Conservation (phyloP, 2,113 vertebrate species). For the Mus musculus region DNA sequence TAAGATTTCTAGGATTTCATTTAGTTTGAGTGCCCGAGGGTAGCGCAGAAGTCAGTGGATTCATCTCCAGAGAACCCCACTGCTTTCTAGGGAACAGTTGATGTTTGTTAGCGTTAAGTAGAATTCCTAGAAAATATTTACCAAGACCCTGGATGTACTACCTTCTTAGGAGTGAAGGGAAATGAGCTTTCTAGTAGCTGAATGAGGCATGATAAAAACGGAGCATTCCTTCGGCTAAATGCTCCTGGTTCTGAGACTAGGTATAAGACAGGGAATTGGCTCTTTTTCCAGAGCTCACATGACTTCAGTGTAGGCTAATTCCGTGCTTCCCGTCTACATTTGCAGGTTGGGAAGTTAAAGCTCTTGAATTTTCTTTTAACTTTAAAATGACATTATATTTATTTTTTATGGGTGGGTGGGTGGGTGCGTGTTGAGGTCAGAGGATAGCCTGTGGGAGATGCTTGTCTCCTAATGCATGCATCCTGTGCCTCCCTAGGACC, state of each 20-base stretch:
- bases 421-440: not conserved
- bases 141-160: not conserved
- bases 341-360: not conserved
- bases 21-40: not conserved
- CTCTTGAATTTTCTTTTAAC: not conserved
- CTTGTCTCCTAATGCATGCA: not conserved
- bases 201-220: conserved; percentile 14
- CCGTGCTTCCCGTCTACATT: not conserved
- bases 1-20: not conserved
- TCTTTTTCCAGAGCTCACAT: not conserved
- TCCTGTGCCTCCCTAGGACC: not conserved
- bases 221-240: conserved; percentile 16
- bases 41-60: not conserved
- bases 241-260: not conserved
- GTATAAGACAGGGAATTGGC: not conserved
- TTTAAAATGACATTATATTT: not conserved
- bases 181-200: not conserved
- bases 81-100: conserved; percentile 8
- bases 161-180: conserved; percentile 4
- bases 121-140: not conserved
- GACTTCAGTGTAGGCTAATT: not conserved
- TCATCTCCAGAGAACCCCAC: not conserved
- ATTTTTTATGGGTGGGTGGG: not conserved
- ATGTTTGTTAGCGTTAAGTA: not conserved
- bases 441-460: too few relatives aligned